Conservation (phyloP, 2,888 invertebrate genomes). For the Andrena minutula region DNA sequence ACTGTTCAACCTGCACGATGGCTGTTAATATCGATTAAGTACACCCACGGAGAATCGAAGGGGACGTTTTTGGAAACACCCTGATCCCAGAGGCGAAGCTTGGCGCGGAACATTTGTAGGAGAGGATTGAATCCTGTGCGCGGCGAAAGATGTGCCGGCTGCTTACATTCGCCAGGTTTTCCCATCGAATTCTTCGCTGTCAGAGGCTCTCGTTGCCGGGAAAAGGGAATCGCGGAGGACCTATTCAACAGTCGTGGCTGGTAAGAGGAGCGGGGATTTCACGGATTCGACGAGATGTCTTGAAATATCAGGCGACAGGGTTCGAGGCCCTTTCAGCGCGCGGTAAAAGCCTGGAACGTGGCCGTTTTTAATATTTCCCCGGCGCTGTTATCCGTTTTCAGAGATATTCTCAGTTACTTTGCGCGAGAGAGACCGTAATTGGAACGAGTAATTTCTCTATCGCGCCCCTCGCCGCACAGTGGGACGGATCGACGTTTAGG, state of each 20-base stretch:
- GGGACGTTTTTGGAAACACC: background rate
- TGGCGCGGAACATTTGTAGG: background rate
- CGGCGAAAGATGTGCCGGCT: background rate
- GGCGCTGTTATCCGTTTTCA: conserved; percentile 10
- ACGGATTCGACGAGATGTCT: conserved; percentile 9
- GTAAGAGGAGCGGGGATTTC: conserved; percentile 3
- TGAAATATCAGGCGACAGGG: conserved; percentile 8
- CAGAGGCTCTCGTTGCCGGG: background rate
- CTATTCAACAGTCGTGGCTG: background rate
- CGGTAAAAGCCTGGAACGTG: background rate
- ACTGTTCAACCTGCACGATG: no score
- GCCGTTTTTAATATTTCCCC: conserved; percentile 13
- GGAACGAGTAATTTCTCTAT: conserved; percentile 29
- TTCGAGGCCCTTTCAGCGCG: background rate
- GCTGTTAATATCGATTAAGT: no score
- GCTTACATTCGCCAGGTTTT: background rate
- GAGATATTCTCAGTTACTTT: conserved; percentile 9
- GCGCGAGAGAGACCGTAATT: conserved; percentile 15
- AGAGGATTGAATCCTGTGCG: background rate
- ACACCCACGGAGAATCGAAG: no score
- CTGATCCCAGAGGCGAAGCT: background rate
- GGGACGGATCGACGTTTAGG: no score
- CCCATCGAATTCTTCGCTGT: background rate
- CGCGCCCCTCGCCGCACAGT: background rate
- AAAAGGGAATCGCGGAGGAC: conserved; percentile 7